A percentile compares a stretch with the other conserved stretches of the same genome.
phyloP scores from a whole-genome alignment of 2,113 vertebrate genomes.

The Strigops habroptila region DNA sequence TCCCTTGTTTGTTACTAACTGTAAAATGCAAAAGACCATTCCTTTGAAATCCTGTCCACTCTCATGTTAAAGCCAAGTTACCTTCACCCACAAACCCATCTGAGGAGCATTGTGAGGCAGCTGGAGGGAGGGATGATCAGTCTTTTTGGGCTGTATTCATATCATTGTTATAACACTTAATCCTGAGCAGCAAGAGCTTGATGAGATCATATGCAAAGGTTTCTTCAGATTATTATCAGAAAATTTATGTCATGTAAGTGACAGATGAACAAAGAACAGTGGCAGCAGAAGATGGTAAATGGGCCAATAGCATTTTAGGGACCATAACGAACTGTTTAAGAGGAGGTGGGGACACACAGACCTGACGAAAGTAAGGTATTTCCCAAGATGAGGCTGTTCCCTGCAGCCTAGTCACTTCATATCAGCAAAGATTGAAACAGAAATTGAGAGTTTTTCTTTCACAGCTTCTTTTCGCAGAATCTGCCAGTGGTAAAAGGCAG shows the following conservation, averaged over 20 bases:
- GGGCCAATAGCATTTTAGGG: background rate
- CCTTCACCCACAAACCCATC: background rate
- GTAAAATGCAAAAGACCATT: background rate
- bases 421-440: background rate
- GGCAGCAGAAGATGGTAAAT: background rate
- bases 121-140: background rate
- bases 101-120: background rate
- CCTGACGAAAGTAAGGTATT: background rate
- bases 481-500: background rate
- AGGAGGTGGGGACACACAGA: background rate
- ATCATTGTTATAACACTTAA: background rate
- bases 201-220: constrained; percentile 39
- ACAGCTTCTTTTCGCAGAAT: background rate
- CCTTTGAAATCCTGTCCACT: background rate
- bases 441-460: background rate
- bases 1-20: fast-evolving
- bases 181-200: background rate
- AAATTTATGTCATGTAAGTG: background rate
- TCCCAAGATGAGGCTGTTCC: background rate
- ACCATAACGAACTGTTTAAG: background rate
- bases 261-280: background rate
- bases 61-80: background rate
- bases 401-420: background rate
- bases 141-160: background rate
- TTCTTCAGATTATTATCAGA: constrained; percentile 32